Evolutionary conservation across 2,888 invertebrate genomes (phyloP).

Genomic region (Lottia scabra): DNA sequence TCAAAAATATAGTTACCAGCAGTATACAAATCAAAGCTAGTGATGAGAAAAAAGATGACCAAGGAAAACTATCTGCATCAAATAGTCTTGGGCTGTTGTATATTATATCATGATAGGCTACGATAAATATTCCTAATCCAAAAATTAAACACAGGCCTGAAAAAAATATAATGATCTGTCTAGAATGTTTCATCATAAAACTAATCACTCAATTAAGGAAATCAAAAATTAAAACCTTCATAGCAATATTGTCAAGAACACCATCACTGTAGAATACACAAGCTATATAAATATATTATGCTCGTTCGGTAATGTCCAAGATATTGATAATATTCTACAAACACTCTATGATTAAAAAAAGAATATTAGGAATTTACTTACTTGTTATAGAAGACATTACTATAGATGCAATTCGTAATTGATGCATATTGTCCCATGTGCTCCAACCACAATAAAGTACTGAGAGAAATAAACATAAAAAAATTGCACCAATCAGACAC

Average conservation of each 20-base stretch:
- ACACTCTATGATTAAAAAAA: not conserved
- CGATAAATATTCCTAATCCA: not conserved
- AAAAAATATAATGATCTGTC: not conserved
- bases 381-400: constrained; percentile 7
- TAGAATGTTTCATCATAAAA: too few relatives aligned
- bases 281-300: too few relatives aligned
- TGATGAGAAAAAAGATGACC: not conserved
- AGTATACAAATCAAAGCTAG: not conserved
- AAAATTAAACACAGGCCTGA: not conserved
- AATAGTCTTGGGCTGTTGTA: not conserved
- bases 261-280: too few relatives aligned
- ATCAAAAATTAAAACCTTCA: too few relatives aligned
- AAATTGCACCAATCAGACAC: constrained; percentile 3
- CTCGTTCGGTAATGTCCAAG: too few relatives aligned
- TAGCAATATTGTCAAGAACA: too few relatives aligned
- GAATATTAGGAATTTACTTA: not conserved
- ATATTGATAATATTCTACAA: not conserved
- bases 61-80: not conserved
- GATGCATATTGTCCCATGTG: constrained; percentile 11
- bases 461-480: constrained; percentile 14
- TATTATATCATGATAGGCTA: not conserved
- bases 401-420: constrained; percentile 8
- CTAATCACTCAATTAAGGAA: too few relatives aligned
- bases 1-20: not conserved
- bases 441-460: constrained; percentile 15